These are phyloP conservation scores for Chelidonichthys spinosus DNA, from an alignment of 2,797 vertebrate species.

Conservation along the genomic window DNA sequence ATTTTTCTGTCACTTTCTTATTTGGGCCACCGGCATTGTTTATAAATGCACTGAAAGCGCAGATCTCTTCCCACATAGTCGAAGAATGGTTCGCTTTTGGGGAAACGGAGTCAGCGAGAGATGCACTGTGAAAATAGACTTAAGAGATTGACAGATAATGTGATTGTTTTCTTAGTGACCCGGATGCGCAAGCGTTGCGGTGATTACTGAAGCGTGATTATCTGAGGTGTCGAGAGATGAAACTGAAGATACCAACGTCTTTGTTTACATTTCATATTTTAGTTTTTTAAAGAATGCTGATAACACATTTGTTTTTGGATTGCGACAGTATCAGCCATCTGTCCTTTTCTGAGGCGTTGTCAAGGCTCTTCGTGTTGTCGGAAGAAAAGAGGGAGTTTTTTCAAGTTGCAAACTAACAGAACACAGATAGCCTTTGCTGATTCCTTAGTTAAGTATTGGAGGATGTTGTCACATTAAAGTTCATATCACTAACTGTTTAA, in stretches of 20 bases:
- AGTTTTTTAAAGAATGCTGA: slow-evolving; percentile 39
- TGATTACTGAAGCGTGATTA: slow-evolving; percentile 72
- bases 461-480: too few species aligned
- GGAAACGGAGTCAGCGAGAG: slow-evolving; percentile 36
- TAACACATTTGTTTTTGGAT: slow-evolving; percentile 54
- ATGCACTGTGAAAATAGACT: slow-evolving; percentile 72
- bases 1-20: slow-evolving; percentile 81
- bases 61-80: slow-evolving; percentile 45
- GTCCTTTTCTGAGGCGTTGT: background rate
- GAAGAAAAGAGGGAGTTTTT: background rate
- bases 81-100: slow-evolving; percentile 59
- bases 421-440: background rate
- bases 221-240: slow-evolving; percentile 68
- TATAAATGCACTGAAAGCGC: slow-evolving; percentile 70
- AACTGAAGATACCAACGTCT: slow-evolving; percentile 50
- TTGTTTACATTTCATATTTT: slow-evolving; percentile 54
- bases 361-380: background rate
- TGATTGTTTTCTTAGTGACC: slow-evolving; percentile 69
- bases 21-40: slow-evolving; percentile 84
- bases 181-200: slow-evolving; percentile 56
- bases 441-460: background rate
- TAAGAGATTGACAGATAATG: slow-evolving; percentile 77
- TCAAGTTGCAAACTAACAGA: slow-evolving; percentile 1
- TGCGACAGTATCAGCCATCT: slow-evolving; percentile 49
- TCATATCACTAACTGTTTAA: too few species aligned